Conservation (phyloP, 1,140 invertebrate species). For the Pogonomyrmex barbatus region DNA sequence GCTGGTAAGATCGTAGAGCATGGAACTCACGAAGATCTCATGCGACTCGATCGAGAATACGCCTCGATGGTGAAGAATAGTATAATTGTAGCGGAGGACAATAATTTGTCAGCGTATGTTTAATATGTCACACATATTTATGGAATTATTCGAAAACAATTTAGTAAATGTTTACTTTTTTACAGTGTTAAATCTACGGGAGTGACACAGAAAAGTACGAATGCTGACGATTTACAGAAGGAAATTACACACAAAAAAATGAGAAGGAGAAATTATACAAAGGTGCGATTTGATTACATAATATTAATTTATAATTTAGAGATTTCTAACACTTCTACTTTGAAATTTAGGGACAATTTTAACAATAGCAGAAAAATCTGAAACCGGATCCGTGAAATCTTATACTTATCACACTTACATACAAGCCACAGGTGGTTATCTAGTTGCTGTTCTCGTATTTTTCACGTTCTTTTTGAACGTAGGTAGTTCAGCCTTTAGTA, state of each 20-base stretch:
- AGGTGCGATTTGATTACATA: conserved; percentile 21
- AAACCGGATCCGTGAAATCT: conserved; percentile 84
- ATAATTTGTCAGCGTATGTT: conserved; percentile 7
- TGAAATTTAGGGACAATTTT: conserved; percentile 66
- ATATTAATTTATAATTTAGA: neutral
- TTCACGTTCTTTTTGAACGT: conserved; percentile 88
- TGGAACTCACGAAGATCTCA: conserved; percentile 89
- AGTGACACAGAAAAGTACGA: neutral
- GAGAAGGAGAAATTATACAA: conserved; percentile 38
- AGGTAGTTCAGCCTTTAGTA: conserved; percentile 87
- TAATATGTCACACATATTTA: neutral
- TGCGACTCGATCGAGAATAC: conserved; percentile 89
- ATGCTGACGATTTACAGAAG: neutral
- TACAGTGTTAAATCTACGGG: neutral
- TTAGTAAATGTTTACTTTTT: neutral
- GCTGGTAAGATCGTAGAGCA: conserved; percentile 89
- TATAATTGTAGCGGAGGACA: conserved; percentile 31
- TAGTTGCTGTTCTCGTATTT: conserved; percentile 86
- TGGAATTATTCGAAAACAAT: neutral
- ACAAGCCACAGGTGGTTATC: conserved; percentile 87
- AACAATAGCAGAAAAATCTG: conserved; percentile 84
- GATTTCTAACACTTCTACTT: neutral
- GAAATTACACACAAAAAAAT: neutral
- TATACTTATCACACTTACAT: conserved; percentile 87
- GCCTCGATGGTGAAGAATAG: conserved; percentile 79